These are phyloP conservation scores for Euwallacea similis DNA, from an alignment of 1,140 invertebrate species.

Conservation along the genomic window DNA sequence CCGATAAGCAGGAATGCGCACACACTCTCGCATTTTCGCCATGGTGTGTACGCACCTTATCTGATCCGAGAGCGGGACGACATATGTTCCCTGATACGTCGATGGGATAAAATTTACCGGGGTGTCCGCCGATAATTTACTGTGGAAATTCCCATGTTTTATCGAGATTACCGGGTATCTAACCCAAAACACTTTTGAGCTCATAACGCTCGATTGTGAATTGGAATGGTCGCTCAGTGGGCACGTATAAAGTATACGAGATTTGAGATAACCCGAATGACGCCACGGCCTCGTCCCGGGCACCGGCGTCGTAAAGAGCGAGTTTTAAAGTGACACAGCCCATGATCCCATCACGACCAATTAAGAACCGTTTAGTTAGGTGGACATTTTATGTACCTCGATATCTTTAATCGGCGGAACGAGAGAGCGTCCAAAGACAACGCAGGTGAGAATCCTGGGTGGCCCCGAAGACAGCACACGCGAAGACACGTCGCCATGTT, in stretches of 20 bases:
- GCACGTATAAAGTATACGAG: neutral
- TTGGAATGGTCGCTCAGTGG: neutral
- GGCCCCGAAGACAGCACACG: constrained; percentile 22
- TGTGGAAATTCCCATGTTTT: neutral
- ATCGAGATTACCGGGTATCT: neutral
- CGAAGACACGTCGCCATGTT: constrained; percentile 25
- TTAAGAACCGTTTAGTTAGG: constrained; percentile 46
- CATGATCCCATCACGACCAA: constrained; percentile 43
- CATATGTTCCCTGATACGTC: neutral
- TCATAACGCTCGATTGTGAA: too few relatives aligned
- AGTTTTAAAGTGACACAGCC: constrained; percentile 15
- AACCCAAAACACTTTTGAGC: neutral
- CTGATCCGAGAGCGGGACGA: neutral
- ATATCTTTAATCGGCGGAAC: constrained; percentile 43
- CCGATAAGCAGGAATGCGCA: neutral
- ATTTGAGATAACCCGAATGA: neutral
- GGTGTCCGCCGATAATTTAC: neutral
- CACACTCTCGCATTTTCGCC: neutral
- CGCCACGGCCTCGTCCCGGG: neutral
- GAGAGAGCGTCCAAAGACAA: constrained; percentile 31
- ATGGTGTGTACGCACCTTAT: neutral
- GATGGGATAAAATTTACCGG: constrained; percentile 1
- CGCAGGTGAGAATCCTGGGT: constrained; percentile 36
- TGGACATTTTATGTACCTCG: constrained; percentile 40
- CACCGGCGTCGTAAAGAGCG: constrained; percentile 16